Evolutionary conservation across 2,797 vertebrate genomes (phyloP), one percentile per base, ranked within the genome.

Genomic region (Novumbra hubbsi): DNA sequence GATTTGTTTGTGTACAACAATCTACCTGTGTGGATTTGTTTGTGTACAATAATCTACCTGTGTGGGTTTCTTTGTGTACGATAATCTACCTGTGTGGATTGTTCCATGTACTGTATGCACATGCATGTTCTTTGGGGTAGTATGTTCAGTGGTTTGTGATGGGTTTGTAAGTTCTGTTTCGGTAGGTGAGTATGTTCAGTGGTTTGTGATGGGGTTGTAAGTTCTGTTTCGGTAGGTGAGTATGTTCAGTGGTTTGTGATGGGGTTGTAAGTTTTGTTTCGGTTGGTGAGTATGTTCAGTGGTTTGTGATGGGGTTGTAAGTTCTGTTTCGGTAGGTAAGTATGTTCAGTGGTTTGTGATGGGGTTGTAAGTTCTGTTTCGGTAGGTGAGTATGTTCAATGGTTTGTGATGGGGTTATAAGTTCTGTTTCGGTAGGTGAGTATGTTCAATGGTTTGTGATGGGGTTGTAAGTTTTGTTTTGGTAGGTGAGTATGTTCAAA

Each of bases 161-260:
- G 28, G n/a, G 66, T 48, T 55, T 30, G 30, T 73, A 15, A 68
- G n/a, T 76, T 66, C 28, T 27, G 12, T 52, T 52, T 30, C 11
- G 0, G 16, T 32, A 28, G 63, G 16, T 32, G 16, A 28, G 66
- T 68, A 12, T n/a, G n/a, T n/a, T 70, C 34, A 17, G 15, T 60
- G 38, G 78, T 72, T 70, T 76, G 16, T 32, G n/a, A 32, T 49
- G 27, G 19, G 65, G 55, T 66, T 41, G 30, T 72, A 14, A 68
- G 19, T 76, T 65, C 27, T 24, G 9, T 50, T 50, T 28, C 17
- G 2, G 15, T n/a, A n/a, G n/a, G n/a, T n/a, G n/a, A n/a, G n/a
- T n/a, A n/a, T 21, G 7, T 69, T 50, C 17, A 28, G n/a, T n/a
- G n/a, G n/a, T n/a, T n/a, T n/a, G n/a, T 34, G 21, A 32, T 50